Conservation (phyloP, 1,140 invertebrate genomes). For the roundworm (Caenorhabditis elegans) region WBcel235 BX284604.4:14278001-14278500, state of each 20-base stretch:
- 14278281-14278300: slow-evolving; percentile 65
- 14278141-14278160: slow-evolving; percentile 4
- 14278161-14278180: slow-evolving; percentile 28
- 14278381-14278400: slow-evolving; percentile 51
- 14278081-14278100: too few species aligned
- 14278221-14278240: slow-evolving; percentile 46
- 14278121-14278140: background rate
- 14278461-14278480: too few species aligned
- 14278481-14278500: too few species aligned
- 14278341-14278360: slow-evolving; percentile 47
- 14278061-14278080: too few species aligned
- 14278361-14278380: slow-evolving; percentile 65
- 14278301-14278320: slow-evolving; percentile 52
- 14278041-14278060: too few species aligned
- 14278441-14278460: background rate
- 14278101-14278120: too few species aligned
- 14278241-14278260: slow-evolving; percentile 49
- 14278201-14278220: slow-evolving; percentile 56
- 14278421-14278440: too few species aligned
- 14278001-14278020: too few species aligned
- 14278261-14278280: slow-evolving; percentile 63
- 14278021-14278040: too few species aligned
- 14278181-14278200: slow-evolving; percentile 63
- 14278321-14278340: slow-evolving; percentile 58
- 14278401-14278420: slow-evolving; percentile 53